Percentiles rank a stretch among this genome's conserved stretches.
phyloP scores from a whole-genome alignment of 2,113 vertebrate species.

The Phalacrocorax brasilianus region DNA sequence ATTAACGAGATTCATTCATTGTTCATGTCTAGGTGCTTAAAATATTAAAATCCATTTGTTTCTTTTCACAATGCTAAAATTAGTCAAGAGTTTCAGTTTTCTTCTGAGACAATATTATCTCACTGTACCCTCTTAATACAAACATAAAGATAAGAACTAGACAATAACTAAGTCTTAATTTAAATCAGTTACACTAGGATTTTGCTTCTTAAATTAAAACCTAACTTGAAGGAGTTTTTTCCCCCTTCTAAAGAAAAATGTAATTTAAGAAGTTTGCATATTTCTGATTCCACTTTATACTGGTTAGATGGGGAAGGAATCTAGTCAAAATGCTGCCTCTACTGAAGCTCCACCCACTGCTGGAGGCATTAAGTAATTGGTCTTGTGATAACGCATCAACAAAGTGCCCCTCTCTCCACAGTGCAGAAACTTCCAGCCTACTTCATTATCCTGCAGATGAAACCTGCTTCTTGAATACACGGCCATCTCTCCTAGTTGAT shows the following conservation, averaged over 20 bases:
- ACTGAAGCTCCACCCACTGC: not conserved
- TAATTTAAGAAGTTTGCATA: not conserved
- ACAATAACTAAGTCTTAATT: not conserved
- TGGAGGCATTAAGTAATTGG: not conserved
- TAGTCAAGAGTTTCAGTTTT: not conserved
- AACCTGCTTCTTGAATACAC: not conserved
- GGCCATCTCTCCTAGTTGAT: not conserved
- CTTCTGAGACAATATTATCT: not conserved
- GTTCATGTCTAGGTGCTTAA: not conserved
- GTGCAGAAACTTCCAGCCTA: not conserved
- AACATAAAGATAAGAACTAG: constrained; percentile 8
- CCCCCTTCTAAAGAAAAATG: not conserved
- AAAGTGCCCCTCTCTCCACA: not conserved
- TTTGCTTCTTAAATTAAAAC: not conserved
- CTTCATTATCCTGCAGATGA: not conserved
- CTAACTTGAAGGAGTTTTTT: not conserved
- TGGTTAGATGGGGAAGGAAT: not conserved
- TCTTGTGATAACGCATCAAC: not conserved
- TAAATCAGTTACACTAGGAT: not conserved
- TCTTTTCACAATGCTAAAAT: not conserved
- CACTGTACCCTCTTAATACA: not conserved
- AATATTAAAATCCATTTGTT: constrained; percentile 3
- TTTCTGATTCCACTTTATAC: not conserved
- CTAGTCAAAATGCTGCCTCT: not conserved
- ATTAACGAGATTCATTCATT: not conserved